Evolutionary conservation across 2,888 invertebrate species (phyloP).

Genomic region (Philonicus albiceps): DNA sequence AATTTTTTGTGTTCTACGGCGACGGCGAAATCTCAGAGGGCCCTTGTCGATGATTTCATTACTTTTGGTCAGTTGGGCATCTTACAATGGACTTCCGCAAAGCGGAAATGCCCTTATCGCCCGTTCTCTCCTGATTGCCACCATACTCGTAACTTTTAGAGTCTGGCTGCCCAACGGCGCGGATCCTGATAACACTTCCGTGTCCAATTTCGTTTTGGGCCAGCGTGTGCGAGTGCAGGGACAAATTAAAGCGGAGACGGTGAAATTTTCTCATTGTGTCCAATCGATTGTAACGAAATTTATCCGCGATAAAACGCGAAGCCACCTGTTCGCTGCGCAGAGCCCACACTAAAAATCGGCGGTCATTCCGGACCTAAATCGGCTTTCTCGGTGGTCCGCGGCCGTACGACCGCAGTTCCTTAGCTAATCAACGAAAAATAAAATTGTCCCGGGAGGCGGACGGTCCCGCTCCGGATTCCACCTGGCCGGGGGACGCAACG

Average conservation of each 20-base stretch:
- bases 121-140: neutral
- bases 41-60: neutral
- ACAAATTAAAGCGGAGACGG: neutral
- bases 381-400: constrained; percentile 13
- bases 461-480: neutral
- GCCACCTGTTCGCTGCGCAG: constrained; percentile 21
- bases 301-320: constrained; percentile 6
- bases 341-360: constrained; percentile 14
- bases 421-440: constrained; percentile 35
- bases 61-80: neutral
- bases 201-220: neutral
- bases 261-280: constrained; percentile 23
- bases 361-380: neutral
- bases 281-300: constrained; percentile 38
- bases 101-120: neutral
- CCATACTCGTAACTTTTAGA: neutral
- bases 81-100: neutral
- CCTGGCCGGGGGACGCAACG: neutral
- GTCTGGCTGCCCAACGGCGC: neutral
- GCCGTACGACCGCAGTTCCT: constrained; percentile 23
- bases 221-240: constrained; percentile 2
- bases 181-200: constrained; percentile 36
- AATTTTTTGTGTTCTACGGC: neutral
- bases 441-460: neutral
- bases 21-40: neutral